These are phyloP conservation scores for Papilio elwesi DNA, from an alignment of 2,888 invertebrate genomes.

Conservation along the genomic window DNA sequence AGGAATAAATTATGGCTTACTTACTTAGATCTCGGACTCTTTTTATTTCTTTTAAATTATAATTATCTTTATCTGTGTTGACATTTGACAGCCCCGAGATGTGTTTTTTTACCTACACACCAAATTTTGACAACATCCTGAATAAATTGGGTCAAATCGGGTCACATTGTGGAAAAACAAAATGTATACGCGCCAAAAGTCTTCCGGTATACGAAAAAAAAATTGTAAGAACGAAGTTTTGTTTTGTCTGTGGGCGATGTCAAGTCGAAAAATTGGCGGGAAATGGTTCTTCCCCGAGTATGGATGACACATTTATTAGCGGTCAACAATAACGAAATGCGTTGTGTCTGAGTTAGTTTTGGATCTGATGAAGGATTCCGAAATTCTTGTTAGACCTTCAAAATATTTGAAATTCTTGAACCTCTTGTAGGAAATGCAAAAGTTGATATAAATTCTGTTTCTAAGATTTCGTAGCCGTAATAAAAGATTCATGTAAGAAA, in stretches of 20 bases:
- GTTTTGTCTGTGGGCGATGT: constrained; percentile 18
- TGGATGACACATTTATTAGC: too few relatives aligned
- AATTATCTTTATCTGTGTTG: not conserved
- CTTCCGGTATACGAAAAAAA: constrained; percentile 47
- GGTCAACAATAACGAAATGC: too few relatives aligned
- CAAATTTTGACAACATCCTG: constrained; percentile 42
- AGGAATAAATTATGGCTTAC: too few relatives aligned
- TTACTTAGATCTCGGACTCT: too few relatives aligned
- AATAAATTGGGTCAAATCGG: constrained; percentile 61
- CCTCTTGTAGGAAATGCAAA: too few relatives aligned
- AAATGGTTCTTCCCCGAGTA: not conserved
- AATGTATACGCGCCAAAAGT: constrained; percentile 19
- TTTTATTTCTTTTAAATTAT: not conserved
- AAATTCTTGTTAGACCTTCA: too few relatives aligned
- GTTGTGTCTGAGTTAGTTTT: too few relatives aligned
- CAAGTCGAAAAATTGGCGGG: not conserved
- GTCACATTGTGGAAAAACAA: constrained; percentile 44
- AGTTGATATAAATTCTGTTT: too few relatives aligned
- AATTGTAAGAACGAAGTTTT: constrained; percentile 3
- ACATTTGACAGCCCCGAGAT: constrained; percentile 40
- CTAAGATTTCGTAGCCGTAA: too few relatives aligned
- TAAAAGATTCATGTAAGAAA: too few relatives aligned
- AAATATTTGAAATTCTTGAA: too few relatives aligned
- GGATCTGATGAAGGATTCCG: too few relatives aligned
- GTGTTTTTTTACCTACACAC: constrained; percentile 37